These are phyloP conservation scores for Deilephila elpenor DNA, from an alignment of 2,888 invertebrate species.

Conservation along the genomic window DNA sequence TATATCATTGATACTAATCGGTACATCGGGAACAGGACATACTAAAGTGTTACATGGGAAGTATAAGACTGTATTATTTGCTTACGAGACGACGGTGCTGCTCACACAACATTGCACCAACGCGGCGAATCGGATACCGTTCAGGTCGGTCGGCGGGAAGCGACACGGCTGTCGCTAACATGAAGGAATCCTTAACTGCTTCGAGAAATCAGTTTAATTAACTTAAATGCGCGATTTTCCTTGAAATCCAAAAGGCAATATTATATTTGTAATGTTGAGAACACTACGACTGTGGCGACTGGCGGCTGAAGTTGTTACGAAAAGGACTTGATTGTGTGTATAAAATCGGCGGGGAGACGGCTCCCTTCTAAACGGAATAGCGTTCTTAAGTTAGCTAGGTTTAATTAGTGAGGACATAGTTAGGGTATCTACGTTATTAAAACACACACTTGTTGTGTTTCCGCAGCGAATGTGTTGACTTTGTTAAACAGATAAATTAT, in stretches of 20 bases:
- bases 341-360: constrained; percentile 48
- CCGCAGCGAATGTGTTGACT: constrained; percentile 39
- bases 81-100: constrained; percentile 47
- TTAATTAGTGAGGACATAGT: constrained; percentile 70
- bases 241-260: constrained; percentile 37
- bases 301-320: constrained; percentile 10
- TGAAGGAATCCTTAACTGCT: constrained; percentile 33
- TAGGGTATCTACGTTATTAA: constrained; percentile 60
- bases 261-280: constrained; percentile 36
- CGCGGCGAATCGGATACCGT: not conserved
- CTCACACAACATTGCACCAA: not conserved
- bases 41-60: constrained; percentile 37
- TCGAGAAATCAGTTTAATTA: constrained; percentile 36
- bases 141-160: not conserved
- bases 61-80: constrained; percentile 57
- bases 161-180: not conserved
- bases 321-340: constrained; percentile 17
- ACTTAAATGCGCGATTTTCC: constrained; percentile 45
- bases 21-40: constrained; percentile 38
- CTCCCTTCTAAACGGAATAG: constrained; percentile 54
- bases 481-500: constrained; percentile 65
- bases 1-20: constrained; percentile 46
- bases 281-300: constrained; percentile 8
- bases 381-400: constrained; percentile 74
- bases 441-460: too few species aligned